Percentiles rank a stretch among this genome's conserved stretches.
These are phyloP conservation scores for Chrysolina oricalcia DNA, from an alignment of 2,888 invertebrate genomes.

Conservation along the genomic window DNA sequence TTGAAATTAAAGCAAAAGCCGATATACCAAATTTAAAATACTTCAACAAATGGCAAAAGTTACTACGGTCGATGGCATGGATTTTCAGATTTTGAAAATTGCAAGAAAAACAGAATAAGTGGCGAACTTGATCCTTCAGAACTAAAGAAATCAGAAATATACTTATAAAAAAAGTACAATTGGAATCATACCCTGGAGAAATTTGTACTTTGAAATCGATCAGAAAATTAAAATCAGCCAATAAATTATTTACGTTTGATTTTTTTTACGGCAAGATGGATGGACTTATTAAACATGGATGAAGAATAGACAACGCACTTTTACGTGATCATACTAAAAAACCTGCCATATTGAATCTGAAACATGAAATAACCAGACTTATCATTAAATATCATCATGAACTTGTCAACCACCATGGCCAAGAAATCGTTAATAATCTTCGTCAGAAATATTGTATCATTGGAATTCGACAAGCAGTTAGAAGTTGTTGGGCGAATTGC, in stretches of 20 bases:
- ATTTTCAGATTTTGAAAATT: no score
- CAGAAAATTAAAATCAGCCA: background rate
- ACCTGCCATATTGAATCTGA: background rate
- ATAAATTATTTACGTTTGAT: background rate
- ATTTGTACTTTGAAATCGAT: background rate
- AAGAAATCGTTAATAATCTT: constrained; percentile 30
- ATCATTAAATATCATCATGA: constrained; percentile 40
- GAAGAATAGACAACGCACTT: constrained; percentile 30
- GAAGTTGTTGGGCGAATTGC: constrained; percentile 30
- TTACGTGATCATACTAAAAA: background rate
- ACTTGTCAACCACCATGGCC: no score
- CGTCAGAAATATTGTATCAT: constrained; percentile 32
- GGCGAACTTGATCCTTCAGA: no score
- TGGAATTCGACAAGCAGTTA: constrained; percentile 38
- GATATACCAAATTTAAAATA: background rate
- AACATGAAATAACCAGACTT: constrained; percentile 37
- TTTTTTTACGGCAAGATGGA: background rate
- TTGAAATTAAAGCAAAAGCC: no score
- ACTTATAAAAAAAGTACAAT: no score
- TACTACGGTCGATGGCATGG: no score
- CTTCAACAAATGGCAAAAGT: background rate
- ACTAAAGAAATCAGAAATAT: no score
- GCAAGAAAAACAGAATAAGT: no score
- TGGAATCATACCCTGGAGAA: no score
- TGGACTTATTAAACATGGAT: background rate